These are phyloP conservation scores for Centrocercus urophasianus DNA, from an alignment of 2,113 vertebrate genomes.

Conservation along the genomic window DNA sequence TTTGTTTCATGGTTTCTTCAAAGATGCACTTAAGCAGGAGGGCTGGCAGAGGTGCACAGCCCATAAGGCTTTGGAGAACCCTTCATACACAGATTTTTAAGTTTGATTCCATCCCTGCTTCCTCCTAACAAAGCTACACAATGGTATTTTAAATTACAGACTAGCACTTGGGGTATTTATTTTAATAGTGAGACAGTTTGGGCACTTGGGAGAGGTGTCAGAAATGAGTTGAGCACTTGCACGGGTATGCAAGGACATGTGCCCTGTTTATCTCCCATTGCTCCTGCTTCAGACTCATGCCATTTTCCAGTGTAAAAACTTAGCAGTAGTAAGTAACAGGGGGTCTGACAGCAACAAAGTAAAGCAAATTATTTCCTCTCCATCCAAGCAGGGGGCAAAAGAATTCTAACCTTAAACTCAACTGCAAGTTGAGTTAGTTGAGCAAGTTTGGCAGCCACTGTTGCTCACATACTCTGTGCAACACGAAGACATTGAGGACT, in stretches of 20 bases:
- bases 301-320: not conserved
- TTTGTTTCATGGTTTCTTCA: not conserved
- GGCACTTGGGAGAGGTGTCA: not conserved
- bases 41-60: not conserved
- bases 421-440: no score
- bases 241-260: not conserved
- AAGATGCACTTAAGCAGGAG: not conserved
- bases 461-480: rapidly evolving
- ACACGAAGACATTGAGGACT: not conserved
- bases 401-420: not conserved
- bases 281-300: not conserved
- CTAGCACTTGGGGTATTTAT: not conserved
- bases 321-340: slow-evolving; percentile 3
- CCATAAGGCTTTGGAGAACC: not conserved
- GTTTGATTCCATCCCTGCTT: not conserved
- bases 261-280: not conserved
- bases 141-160: not conserved
- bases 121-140: not conserved
- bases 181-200: not conserved
- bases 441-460: not conserved
- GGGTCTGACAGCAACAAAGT: not conserved
- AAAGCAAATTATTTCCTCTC: not conserved
- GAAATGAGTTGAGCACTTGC: not conserved
- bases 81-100: not conserved
- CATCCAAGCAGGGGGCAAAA: not conserved